phyloP scores from a whole-genome alignment of 2,113 vertebrate species.

The Cyprichromis sp. region DNA sequence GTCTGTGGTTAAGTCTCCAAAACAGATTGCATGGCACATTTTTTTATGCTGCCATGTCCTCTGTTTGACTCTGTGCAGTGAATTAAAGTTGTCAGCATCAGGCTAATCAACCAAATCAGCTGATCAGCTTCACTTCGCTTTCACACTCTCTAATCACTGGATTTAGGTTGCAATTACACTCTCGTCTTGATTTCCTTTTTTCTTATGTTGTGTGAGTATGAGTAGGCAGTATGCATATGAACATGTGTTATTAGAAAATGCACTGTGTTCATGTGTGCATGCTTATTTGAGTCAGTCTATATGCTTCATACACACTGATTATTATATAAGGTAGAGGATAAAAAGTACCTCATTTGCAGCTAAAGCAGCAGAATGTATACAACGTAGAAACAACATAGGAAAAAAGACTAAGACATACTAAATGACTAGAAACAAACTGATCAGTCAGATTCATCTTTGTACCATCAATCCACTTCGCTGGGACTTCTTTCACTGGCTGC shows the following conservation, averaged over 20 bases:
- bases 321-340: background rate
- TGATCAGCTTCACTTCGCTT: conserved; percentile 25
- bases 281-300: background rate
- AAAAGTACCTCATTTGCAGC: background rate
- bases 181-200: conserved; percentile 18
- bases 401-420: background rate
- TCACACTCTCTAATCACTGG: conserved; percentile 22
- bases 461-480: background rate
- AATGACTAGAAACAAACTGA: background rate
- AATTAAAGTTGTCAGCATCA: conserved; percentile 11
- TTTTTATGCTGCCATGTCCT: background rate
- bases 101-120: conserved; percentile 48
- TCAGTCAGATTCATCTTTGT: background rate
- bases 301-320: background rate
- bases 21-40: background rate
- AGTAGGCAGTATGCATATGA: background rate
- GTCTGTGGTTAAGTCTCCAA: background rate
- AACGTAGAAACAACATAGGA: background rate
- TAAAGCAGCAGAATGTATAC: background rate
- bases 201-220: background rate
- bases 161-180: conserved; percentile 37
- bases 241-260: background rate
- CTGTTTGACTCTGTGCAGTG: background rate
- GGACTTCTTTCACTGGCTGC: background rate
- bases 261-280: background rate